These are phyloP conservation scores for Chrysina gloriosa DNA, from an alignment of 2,888 invertebrate species.

Conservation along the genomic window DNA sequence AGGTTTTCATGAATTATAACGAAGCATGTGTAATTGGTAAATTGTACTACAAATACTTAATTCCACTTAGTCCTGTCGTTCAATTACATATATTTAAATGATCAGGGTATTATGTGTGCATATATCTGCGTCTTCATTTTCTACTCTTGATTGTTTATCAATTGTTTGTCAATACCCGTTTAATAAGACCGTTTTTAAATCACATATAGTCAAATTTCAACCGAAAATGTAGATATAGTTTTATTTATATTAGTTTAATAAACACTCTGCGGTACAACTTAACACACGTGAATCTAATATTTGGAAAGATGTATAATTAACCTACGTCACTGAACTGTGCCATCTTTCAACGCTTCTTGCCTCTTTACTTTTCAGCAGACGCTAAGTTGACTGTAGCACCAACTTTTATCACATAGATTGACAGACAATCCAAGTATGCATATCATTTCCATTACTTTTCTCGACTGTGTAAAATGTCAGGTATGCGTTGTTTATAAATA, in stretches of 20 bases:
- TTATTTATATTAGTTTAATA: too few species aligned
- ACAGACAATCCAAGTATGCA: constrained; percentile 9
- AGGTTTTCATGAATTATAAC: not conserved
- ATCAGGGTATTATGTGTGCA: too few species aligned
- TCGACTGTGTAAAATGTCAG: not conserved
- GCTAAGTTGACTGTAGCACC: constrained; percentile 11
- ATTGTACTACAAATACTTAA: not conserved
- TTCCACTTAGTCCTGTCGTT: too few species aligned
- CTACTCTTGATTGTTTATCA: too few species aligned
- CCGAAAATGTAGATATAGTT: not conserved
- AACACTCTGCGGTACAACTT: not conserved
- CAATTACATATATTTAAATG: too few species aligned
- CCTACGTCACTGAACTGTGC: constrained; percentile 13
- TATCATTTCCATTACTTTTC: not conserved
- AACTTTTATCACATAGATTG: constrained; percentile 16
- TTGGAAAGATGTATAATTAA: constrained; percentile 7
- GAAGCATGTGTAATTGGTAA: not conserved
- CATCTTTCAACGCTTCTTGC: constrained; percentile 13
- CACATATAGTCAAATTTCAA: too few species aligned
- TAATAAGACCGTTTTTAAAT: too few species aligned
- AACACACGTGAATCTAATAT: not conserved
- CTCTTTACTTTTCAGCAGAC: constrained; percentile 12
- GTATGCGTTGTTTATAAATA: constrained; percentile 10
- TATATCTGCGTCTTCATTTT: too few species aligned
- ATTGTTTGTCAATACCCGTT: too few species aligned